These are phyloP conservation scores for Eurypyga helias DNA, from an alignment of 2,113 vertebrate species.

Conservation along the genomic window DNA sequence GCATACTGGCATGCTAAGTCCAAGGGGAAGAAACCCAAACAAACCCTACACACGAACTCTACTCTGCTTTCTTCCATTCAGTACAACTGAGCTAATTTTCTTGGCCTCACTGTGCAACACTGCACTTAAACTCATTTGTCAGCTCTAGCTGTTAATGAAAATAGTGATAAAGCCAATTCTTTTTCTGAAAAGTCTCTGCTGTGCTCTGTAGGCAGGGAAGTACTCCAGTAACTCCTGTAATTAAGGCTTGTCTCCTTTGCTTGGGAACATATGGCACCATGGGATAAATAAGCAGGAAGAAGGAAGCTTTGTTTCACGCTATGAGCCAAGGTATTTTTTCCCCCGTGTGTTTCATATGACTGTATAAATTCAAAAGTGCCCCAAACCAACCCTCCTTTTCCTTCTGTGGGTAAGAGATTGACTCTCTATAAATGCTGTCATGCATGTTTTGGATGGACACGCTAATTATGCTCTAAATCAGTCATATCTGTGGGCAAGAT, in stretches of 20 bases:
- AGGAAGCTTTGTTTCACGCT: background rate
- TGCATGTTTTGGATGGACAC: background rate
- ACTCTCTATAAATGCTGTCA: background rate
- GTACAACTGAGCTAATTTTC: background rate
- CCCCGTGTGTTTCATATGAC: background rate
- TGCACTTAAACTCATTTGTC: background rate
- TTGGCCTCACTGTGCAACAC: background rate
- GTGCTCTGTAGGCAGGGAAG: background rate
- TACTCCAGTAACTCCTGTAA: background rate
- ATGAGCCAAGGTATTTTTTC: background rate
- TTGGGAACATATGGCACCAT: background rate
- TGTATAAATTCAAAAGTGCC: background rate
- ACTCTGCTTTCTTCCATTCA: background rate
- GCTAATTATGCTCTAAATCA: background rate
- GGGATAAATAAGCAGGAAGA: background rate
- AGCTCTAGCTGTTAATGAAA: background rate
- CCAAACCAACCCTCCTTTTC: background rate
- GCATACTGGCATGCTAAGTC: background rate
- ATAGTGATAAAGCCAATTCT: background rate
- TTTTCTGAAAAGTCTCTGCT: background rate
- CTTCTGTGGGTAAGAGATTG: background rate
- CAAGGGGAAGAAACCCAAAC: background rate
- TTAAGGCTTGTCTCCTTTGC: background rate
- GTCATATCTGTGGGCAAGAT: background rate
- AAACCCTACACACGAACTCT: background rate